A percentile compares a stretch with the other conserved stretches of the same genome.
These are phyloP conservation scores for Psittacula cyanocephala DNA, from an alignment of 2,113 vertebrate species.

Conservation along the genomic window DNA sequence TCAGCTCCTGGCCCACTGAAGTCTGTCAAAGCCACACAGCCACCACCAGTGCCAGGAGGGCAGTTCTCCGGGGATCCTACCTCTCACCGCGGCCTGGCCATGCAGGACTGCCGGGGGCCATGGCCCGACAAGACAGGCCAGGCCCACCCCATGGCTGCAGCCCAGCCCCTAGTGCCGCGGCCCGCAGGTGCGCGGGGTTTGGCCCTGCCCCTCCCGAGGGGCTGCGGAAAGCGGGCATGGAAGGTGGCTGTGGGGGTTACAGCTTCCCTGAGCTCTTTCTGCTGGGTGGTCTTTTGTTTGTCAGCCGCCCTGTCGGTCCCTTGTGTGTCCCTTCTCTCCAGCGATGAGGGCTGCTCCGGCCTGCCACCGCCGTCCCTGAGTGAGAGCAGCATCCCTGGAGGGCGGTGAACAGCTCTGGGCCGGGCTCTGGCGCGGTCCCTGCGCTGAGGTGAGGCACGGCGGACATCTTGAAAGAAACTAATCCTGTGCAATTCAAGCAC, in stretches of 20 bases:
- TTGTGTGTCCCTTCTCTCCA: no score
- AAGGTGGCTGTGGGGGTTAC: no score
- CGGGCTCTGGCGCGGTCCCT: no score
- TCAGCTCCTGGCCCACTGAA: background rate
- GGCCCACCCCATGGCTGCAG: rapidly evolving
- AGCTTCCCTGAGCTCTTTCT: background rate
- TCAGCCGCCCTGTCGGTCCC: rapidly evolving
- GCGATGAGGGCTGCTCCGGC: background rate
- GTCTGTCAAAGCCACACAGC: background rate
- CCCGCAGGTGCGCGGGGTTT: rapidly evolving
- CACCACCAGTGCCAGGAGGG: background rate
- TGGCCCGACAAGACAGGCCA: rapidly evolving
- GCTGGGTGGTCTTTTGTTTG: background rate
- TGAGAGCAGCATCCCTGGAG: background rate
- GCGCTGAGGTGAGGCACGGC: background rate
- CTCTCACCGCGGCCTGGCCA: background rate
- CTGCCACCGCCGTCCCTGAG: rapidly evolving
- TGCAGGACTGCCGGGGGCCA: background rate
- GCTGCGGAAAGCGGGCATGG: no score
- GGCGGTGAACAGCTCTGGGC: rapidly evolving
- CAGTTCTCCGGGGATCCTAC: background rate
- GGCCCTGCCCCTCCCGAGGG: background rate
- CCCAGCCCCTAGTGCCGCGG: background rate
- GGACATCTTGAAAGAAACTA: background rate
- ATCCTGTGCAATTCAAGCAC: background rate